Evolutionary conservation across 1,140 invertebrate genomes (phyloP).

Genomic region (Streblospio benedicti): DNA sequence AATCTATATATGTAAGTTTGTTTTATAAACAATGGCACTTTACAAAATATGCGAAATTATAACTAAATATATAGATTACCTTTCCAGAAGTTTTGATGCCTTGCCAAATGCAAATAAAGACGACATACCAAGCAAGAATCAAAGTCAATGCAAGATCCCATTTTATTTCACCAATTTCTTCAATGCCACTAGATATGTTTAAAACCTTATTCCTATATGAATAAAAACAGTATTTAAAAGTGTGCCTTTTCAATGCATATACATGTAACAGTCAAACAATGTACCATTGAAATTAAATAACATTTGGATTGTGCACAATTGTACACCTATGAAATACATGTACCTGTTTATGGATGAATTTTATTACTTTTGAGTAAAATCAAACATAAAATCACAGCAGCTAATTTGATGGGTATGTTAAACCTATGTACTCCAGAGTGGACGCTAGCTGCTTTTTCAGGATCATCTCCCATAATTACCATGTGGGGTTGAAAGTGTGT

Average conservation of each 20-base stretch:
- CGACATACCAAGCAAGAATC: constrained; percentile 39
- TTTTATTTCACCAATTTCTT: constrained; percentile 41
- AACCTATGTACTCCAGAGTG: too few relatives aligned
- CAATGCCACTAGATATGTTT: constrained; percentile 36
- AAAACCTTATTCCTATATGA: constrained; percentile 32
- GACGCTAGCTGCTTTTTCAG: too few relatives aligned
- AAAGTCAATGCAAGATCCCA: constrained; percentile 48
- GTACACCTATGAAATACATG: neutral
- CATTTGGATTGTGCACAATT: neutral
- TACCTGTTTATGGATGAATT: constrained; percentile 23
- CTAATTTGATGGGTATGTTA: too few relatives aligned
- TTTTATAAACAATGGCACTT: neutral
- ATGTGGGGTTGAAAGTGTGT: too few relatives aligned
- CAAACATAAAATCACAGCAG: too few relatives aligned
- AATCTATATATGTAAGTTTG: neutral
- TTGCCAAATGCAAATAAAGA: constrained; percentile 51
- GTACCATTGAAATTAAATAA: neutral
- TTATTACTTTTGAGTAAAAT: too few relatives aligned
- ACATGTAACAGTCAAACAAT: neutral
- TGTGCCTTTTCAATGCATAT: neutral
- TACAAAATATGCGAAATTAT: neutral
- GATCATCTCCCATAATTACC: too few relatives aligned
- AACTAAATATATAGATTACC: constrained; percentile 31
- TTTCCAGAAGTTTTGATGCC: constrained; percentile 52
- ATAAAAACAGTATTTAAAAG: neutral